phyloP scores from a whole-genome alignment of 1,140 invertebrate species.

The Penaeus japonicus region DNA sequence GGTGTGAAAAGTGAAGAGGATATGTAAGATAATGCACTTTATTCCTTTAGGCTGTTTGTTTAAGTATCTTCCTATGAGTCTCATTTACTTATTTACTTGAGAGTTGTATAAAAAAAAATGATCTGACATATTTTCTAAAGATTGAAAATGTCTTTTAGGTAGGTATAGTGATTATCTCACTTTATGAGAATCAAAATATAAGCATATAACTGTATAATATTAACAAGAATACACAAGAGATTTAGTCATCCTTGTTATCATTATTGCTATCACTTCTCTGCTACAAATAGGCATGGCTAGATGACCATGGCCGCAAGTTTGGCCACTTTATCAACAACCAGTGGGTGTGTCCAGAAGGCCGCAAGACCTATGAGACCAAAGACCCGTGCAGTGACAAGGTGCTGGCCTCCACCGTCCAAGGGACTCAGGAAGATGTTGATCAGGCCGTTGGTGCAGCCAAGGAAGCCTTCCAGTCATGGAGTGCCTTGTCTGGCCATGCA shows the following conservation, averaged over 20 bases:
- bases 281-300: constrained; percentile 55
- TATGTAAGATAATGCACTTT: no score
- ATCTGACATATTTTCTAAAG: no score
- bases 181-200: no score
- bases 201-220: no score
- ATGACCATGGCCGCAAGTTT: constrained; percentile 59
- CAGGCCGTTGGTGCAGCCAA: constrained; percentile 63
- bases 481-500: constrained; percentile 63
- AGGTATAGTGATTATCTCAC: neutral
- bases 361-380: constrained; percentile 57
- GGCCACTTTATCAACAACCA: constrained; percentile 60
- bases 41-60: no score
- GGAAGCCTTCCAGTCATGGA: constrained; percentile 65
- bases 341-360: constrained; percentile 52
- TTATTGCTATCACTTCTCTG: neutral
- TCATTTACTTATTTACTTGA: no score
- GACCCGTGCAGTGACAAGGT: constrained; percentile 45
- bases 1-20: no score
- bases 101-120: no score
- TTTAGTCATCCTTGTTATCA: no score
- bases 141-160: neutral
- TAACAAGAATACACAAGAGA: no score
- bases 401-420: constrained; percentile 58
- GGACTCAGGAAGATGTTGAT: constrained; percentile 58
- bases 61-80: no score